Base-by-base conservation (phyloP, 2,113 vertebrate genomes). In the Triplophysa tibetana region DNA sequence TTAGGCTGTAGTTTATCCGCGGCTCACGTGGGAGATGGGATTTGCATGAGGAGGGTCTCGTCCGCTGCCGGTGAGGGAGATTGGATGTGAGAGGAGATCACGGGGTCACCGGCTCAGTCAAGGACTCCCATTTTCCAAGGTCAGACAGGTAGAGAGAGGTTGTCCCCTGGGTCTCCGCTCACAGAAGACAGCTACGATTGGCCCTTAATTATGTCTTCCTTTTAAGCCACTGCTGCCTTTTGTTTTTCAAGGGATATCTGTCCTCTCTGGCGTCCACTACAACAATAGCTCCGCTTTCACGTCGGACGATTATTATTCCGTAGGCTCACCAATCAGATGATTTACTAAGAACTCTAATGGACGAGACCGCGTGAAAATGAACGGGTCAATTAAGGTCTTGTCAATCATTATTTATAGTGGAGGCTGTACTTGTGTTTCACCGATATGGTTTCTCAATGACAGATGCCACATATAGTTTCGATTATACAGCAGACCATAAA, bases 1-100 rank as follows among this genome's bases (percentile, higher is more conserved):
- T 96, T 96, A 96, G 95, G 95, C 94, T 94, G 94, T 93, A 94
- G 95, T 95, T 95, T 96, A 94, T 95, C 94, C 92, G 91, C 90
- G 91, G 92, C 93, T 95, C 94, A 90, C 94, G 91, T 90, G 95
- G 94, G 95, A 95, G 93, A 93, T 93, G 93, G 94, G 93, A 96
- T 96, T 95, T 95, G 94, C 95, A 96, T 96, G 94, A 94, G 93
- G 94, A 94, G 92, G 95, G 94, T 94, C 93, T 93, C 93, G 92
- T 92, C 93, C 92, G 92, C 91, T 93, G 79, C 75, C 60, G 82
- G 91, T 94, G 93, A 93, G 93, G 92, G 93, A 94, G 94, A 96
- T 94, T 95, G 95, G 93, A 94, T 95, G 93, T 94, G 95, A 95
- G 94, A 93, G 93, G 91, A 92, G 94, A 95, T 95, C 94, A 94